Evolutionary conservation across 2,797 vertebrate species (phyloP).

Genomic region (Paratrypauchen microcephalus): DNA sequence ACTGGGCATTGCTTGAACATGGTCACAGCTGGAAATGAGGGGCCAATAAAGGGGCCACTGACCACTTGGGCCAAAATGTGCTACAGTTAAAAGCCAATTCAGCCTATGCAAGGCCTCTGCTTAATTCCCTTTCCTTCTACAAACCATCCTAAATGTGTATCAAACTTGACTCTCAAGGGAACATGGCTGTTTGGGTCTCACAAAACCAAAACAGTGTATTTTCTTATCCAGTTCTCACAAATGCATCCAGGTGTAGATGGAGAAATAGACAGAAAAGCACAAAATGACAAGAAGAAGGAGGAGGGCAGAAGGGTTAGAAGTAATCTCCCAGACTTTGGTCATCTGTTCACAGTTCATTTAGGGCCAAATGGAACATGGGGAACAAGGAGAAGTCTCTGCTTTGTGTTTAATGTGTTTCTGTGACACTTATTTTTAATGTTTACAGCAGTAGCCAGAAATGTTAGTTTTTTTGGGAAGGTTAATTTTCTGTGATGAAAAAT

Average conservation of each 20-base stretch:
- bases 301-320: not conserved
- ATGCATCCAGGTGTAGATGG: not conserved
- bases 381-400: not conserved
- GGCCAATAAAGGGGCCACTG: slow-evolving; percentile 13
- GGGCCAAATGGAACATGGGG: not conserved
- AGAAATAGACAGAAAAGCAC: not conserved
- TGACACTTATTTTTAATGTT: not conserved
- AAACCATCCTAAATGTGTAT: slow-evolving; percentile 22
- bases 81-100: slow-evolving; percentile 31
- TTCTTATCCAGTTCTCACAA: slow-evolving; percentile 34
- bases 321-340: not conserved
- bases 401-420: not conserved
- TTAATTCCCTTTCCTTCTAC: slow-evolving; percentile 1
- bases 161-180: slow-evolving; percentile 35
- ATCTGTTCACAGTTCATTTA: not conserved
- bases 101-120: slow-evolving; percentile 7
- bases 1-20: not conserved
- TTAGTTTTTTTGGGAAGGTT: not conserved
- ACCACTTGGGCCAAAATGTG: slow-evolving; percentile 10
- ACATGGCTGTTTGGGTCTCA: slow-evolving; percentile 36
- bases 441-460: not conserved
- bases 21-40: slow-evolving; percentile 10
- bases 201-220: slow-evolving; percentile 50
- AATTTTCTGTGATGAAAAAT: not conserved
- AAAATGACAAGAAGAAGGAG: not conserved